Base-by-base conservation (phyloP, 1,140 invertebrate species). In the Habropoda laboriosa region DNA sequence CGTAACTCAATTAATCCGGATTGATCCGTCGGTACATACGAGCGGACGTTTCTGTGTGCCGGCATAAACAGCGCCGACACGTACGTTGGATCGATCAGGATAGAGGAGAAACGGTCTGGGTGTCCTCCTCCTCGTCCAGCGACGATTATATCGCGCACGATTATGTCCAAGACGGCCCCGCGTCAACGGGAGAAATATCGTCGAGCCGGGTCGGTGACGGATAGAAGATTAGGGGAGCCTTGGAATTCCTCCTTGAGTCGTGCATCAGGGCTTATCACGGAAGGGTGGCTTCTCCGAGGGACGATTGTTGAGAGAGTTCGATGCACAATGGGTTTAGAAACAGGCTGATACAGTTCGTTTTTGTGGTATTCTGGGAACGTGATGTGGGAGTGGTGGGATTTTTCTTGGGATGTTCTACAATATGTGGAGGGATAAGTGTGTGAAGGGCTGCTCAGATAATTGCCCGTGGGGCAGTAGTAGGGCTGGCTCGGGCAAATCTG, bases 1-100 rank as follows among this genome's bases (percentile, higher is more conserved):
- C 88, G 89, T 91, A 90, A 90, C 90, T 91, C 89, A 90, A 91
- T 91, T 91, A 91, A 91, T 90, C 89, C 86, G 82, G 87, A 91
- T 91, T 91, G 90, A 91, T 90, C 87, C 80, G 86, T 71, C 51
- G 79, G 75, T 73, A 86, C 82, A 86, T 82, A 83, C 81, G 73
- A 70, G 42, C 72, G 70, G 61, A 67, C 45, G 67, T 82, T 66
- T 70, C 16, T 60, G 30, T 49, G 45, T 51, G 27, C 12, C 21
- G n/a, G 53, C 58, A 49, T 63, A 63, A 72, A 73, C 32, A 71
- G 45, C 42, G 1, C 57, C 18, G 32, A 61, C 63, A 57, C 42
- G 47, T 57, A 10, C 45, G 40, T n/a, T 57, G 32, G 55, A 83
- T 85, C 71, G 77, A 83, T 80, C 66, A 30, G 42, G 12, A n/a